phyloP scores from a whole-genome alignment of 1,140 invertebrate species.

The Scaptomyza hsui region DNA sequence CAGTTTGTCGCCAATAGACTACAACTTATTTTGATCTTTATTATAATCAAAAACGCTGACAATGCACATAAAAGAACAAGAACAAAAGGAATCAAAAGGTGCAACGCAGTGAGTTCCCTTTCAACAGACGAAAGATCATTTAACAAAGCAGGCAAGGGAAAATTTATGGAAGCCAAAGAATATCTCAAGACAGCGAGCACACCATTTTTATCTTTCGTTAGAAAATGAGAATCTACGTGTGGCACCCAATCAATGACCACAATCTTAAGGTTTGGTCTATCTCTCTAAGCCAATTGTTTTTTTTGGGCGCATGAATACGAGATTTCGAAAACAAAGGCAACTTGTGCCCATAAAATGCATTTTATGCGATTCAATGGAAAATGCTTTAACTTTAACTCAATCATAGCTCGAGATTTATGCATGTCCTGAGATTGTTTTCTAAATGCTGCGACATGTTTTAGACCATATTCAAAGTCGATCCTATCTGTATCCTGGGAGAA shows the following conservation, averaged over 20 bases:
- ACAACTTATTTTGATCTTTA: conserved; percentile 78
- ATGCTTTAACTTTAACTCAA: conserved; percentile 13
- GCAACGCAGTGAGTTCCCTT: conserved; percentile 64
- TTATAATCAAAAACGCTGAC: conserved; percentile 65
- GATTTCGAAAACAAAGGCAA: conserved; percentile 15
- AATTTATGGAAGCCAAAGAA: conserved; percentile 56
- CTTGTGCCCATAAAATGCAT: conserved; percentile 49
- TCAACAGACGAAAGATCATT: conserved; percentile 42
- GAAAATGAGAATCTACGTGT: conserved; percentile 78
- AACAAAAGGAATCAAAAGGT: conserved; percentile 46
- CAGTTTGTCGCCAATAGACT: conserved; percentile 58
- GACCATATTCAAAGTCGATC: conserved; percentile 6
- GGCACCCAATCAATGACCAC: conserved; percentile 76
- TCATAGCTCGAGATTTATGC: conserved; percentile 23
- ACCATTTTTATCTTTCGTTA: conserved; percentile 81
- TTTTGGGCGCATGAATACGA: too few relatives aligned
- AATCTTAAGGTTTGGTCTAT: conserved; percentile 55
- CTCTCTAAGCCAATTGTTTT: conserved; percentile 31
- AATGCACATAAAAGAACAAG: conserved; percentile 35
- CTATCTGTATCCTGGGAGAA: conserved; percentile 57
- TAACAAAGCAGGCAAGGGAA: conserved; percentile 52
- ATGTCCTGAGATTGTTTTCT: conserved; percentile 31
- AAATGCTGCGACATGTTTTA: conserved; percentile 44
- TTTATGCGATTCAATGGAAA: conserved; percentile 64
- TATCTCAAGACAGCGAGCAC: conserved; percentile 40